Base-by-base conservation (phyloP, 2,888 invertebrate species). In the Eulithis testata region DNA sequence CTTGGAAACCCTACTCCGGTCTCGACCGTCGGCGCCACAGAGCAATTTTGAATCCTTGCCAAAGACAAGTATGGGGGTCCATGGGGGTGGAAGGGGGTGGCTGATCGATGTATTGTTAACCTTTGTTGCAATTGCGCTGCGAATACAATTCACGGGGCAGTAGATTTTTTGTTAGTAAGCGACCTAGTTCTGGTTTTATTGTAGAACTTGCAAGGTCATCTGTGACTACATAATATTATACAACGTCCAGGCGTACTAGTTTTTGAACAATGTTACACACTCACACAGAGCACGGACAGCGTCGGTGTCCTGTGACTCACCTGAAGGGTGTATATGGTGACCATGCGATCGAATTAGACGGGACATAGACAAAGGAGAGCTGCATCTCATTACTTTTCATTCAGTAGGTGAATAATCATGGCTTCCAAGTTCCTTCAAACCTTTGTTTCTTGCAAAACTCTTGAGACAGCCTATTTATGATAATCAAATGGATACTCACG, bases 301-400 rank as follows among this genome's bases (percentile, higher is more conserved):
- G 76, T 79, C 64, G 55, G 68, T 66, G 68, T 57, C 36, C 55
- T 52, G 82, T 90, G 90, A 90, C 87, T 91, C 91, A 91, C 90
- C 91, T 90, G 90, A 77, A 83, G 89, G 89, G 89, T 86, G 88
- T 81, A 78, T 81, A 72, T 55, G 73, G 81, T 75, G 75, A 73
- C 89, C 83, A 88, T 65, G 60, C 4, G 27, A 1, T 53, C 72
- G 60, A 78, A 78, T 79, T 73, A 53, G 77, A 11, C 2, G 31
- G 69, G 75, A 76, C 36, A 67, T 2, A 45, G 47, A 63, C 52
- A 56, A 56, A 51, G 36, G 14, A 49, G 21, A 47, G 7, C 47
- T 21, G 21, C 31, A 31, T 31, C 6, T 6, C 31, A 31, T 31
- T 4, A 31, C 31, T 31, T 31, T 31, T 31, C 6, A 4, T 31